Percentiles rank a stretch among this genome's conserved stretches.
Evolutionary conservation across 2,797 vertebrate species (phyloP).

Genomic region (Lacerta viridis): DNA sequence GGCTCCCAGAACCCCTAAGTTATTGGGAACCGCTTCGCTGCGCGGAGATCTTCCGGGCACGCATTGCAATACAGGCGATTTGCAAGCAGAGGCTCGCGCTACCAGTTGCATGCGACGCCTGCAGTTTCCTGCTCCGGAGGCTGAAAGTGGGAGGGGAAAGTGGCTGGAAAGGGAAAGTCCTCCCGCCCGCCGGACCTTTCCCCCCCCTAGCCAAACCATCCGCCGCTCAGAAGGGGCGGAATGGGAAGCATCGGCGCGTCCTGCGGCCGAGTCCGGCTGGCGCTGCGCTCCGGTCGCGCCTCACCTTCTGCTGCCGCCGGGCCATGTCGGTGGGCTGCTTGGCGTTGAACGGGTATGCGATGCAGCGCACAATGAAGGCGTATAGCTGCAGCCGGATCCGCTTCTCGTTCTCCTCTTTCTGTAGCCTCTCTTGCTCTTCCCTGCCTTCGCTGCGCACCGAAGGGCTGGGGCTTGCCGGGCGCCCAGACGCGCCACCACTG

Average conservation of each 20-base stretch:
- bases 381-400: conserved; percentile 91
- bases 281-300: conserved; percentile 39
- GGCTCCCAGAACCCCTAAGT: neutral
- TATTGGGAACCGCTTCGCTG: neutral
- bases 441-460: conserved; percentile 82
- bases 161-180: neutral
- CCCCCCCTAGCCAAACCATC: neutral
- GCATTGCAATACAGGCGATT: neutral
- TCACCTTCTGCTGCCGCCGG: conserved; percentile 96
- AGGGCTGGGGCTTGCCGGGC: conserved; percentile 82
- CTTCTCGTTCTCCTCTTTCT: conserved; percentile 85
- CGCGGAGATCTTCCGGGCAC: neutral
- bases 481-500: conserved; percentile 50
- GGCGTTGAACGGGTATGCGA: conserved; percentile 95
- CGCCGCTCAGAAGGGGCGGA: neutral
- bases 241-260: neutral
- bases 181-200: neutral
- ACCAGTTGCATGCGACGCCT: neutral
- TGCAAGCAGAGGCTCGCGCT: neutral
- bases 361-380: conserved; percentile 92
- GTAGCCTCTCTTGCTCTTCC: conserved; percentile 80
- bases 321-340: conserved; percentile 99
- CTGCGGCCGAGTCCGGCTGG: neutral
- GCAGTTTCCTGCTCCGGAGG: too few relatives aligned
- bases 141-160: neutral